phyloP scores from a whole-genome alignment of 2,797 vertebrate species.

The Enteromius thamalakanensis region DNA sequence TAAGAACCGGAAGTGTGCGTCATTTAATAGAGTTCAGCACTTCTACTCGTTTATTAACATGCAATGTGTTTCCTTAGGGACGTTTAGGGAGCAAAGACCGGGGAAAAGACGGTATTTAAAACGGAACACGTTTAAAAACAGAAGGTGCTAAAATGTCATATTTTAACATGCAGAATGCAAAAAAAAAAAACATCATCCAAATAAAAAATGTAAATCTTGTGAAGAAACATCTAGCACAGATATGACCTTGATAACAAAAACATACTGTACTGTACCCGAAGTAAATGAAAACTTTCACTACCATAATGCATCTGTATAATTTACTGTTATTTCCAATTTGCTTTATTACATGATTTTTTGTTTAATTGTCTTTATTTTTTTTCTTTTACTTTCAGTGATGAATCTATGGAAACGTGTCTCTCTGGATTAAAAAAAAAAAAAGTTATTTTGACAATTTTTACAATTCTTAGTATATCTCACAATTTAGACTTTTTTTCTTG shows the following conservation, averaged over 20 bases:
- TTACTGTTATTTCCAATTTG: background rate
- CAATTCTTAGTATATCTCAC: too few species aligned
- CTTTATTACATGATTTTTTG: background rate
- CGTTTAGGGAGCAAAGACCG: background rate
- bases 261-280: background rate
- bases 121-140: slow-evolving; percentile 25
- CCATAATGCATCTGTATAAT: background rate
- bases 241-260: background rate
- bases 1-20: slow-evolving; percentile 27
- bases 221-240: background rate
- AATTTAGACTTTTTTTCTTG: too few species aligned
- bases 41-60: background rate
- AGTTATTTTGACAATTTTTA: background rate
- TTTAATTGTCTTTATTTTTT: background rate
- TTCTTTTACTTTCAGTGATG: background rate
- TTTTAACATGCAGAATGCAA: slow-evolving; percentile 17
- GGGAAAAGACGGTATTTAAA: background rate
- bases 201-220: background rate
- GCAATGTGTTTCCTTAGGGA: background rate
- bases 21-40: background rate
- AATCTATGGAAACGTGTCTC: background rate
- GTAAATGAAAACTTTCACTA: background rate
- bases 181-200: slow-evolving; percentile 29
- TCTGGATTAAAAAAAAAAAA: background rate
- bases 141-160: background rate